phyloP scores from a whole-genome alignment of 92 coral and sea anemone genomes.

The Galaxea fascicularis region DNA sequence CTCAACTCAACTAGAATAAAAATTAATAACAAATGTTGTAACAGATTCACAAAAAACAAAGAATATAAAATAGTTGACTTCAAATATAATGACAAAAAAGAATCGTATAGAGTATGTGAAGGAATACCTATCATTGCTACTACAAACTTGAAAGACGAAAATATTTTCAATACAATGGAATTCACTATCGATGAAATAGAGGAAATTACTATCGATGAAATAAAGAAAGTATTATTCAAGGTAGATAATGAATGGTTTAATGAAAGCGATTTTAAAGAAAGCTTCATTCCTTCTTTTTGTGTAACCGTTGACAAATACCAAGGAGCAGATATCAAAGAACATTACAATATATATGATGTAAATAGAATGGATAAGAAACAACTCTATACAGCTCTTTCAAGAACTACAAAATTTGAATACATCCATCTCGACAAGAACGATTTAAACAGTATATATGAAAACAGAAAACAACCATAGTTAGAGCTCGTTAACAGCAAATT shows the following conservation, averaged over 20 bases:
- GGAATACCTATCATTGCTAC: too few relatives aligned
- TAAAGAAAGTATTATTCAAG: not conserved
- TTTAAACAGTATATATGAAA: conserved; percentile 9
- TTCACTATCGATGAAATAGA: conserved; percentile 20
- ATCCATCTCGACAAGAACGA: conserved; percentile 25
- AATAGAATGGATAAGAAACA: conserved; percentile 57
- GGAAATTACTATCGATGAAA: too few relatives aligned
- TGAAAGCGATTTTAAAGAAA: not conserved
- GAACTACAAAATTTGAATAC: conserved; percentile 52
- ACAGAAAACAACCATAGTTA: not conserved
- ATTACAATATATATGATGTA: conserved; percentile 32
- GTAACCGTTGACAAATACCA: too few relatives aligned
- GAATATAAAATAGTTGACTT: too few relatives aligned
- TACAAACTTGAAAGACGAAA: too few relatives aligned
- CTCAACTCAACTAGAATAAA: conserved; percentile 10
- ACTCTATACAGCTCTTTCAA: not conserved
- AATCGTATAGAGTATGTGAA: too few relatives aligned
- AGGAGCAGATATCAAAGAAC: conserved; percentile 25
- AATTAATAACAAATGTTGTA: conserved; percentile 28
- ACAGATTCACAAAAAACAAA: too few relatives aligned
- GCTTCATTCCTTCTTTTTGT: too few relatives aligned
- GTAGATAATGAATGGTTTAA: conserved; percentile 17
- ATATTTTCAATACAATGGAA: conserved; percentile 24
- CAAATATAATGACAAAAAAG: too few relatives aligned
- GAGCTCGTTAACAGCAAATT: conserved; percentile 15